Conservation (phyloP, 2,797 vertebrate species). For the Peromyscus eremicus region DNA sequence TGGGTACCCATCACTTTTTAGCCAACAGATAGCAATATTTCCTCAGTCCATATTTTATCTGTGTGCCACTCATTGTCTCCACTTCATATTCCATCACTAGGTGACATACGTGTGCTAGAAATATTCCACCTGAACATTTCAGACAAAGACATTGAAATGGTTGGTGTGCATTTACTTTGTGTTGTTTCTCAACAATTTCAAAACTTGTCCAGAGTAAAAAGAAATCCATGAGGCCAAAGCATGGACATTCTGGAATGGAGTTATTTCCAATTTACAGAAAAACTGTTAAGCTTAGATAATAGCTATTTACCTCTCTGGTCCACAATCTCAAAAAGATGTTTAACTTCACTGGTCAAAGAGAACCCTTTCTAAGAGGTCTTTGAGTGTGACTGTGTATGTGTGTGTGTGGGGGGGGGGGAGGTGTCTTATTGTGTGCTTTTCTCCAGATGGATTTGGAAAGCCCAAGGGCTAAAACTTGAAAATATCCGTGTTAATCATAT, state of each 20-base stretch:
- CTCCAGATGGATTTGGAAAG: not conserved
- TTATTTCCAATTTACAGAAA: slow-evolving; percentile 15
- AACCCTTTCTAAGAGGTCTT: not conserved
- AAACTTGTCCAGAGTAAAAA: not conserved
- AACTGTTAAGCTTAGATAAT: not conserved
- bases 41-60: not conserved
- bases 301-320: slow-evolving; percentile 7
- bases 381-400: not conserved
- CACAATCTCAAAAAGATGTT: not conserved
- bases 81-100: not conserved
- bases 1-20: not conserved
- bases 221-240: not conserved
- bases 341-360: slow-evolving; percentile 16
- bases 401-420: rapidly evolving
- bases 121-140: not conserved
- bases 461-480: not conserved
- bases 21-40: not conserved
- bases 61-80: not conserved
- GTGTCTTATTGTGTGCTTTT: not conserved
- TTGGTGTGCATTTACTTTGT: not conserved
- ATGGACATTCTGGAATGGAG: not conserved
- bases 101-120: not conserved
- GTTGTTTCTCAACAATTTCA: not conserved
- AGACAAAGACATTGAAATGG: slow-evolving; percentile 1
- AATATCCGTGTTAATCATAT: not conserved